Evolutionary conservation across 2,113 vertebrate species (phyloP).

Genomic region (Chitala chitala): DNA sequence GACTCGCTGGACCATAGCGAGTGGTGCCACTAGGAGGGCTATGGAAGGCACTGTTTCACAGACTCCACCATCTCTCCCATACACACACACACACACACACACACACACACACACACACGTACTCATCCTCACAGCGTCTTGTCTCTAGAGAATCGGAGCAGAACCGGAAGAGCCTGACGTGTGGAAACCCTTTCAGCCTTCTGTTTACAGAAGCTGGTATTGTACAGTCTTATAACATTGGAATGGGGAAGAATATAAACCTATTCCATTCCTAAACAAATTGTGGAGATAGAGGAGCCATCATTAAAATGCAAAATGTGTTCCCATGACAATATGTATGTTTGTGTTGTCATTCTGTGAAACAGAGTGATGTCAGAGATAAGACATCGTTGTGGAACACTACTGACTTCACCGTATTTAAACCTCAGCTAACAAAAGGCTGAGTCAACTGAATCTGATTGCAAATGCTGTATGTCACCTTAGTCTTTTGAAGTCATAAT

Average conservation of each 20-base stretch:
- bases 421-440: no score
- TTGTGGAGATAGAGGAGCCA: neutral
- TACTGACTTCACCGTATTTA: neutral
- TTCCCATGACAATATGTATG: neutral
- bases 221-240: slow-evolving; percentile 26
- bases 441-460: no score
- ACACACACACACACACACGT: neutral
- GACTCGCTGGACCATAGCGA: slow-evolving; percentile 74
- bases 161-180: no score
- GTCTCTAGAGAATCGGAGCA: no score
- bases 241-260: slow-evolving; percentile 38
- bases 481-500: no score
- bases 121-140: no score
- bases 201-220: neutral
- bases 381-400: neutral
- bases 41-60: neutral
- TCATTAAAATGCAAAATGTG: neutral
- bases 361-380: neutral
- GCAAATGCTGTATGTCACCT: no score
- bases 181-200: no score
- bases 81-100: no score
- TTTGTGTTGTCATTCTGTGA: neutral
- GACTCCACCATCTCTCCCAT: neutral
- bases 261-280: neutral
- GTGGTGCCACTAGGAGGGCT: slow-evolving; percentile 38